Percentiles rank a stretch among this genome's conserved stretches.
phyloP scores from a whole-genome alignment of 2,797 vertebrate genomes.

The Myotis myotis region DNA sequence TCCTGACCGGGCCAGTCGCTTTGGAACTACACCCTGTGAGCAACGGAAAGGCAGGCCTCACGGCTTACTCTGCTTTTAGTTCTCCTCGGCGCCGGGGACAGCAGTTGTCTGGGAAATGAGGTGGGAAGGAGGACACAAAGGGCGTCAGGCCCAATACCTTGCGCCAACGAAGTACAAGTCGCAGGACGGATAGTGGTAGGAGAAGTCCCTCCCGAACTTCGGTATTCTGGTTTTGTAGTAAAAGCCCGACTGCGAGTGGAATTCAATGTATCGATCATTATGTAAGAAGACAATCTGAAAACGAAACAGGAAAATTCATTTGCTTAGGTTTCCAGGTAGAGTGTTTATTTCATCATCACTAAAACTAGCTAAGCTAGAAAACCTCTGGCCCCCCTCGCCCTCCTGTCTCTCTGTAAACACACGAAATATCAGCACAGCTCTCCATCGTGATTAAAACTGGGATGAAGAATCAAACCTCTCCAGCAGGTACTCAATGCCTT shows the following conservation, averaged over 20 bases:
- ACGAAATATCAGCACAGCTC: fast-evolving
- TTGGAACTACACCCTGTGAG: not conserved
- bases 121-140: not conserved
- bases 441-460: fast-evolving
- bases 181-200: constrained; percentile 96
- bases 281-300: constrained; percentile 94
- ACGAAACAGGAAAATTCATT: constrained; percentile 51
- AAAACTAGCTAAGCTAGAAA: not conserved
- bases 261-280: constrained; percentile 93
- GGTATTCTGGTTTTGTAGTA: constrained; percentile 98
- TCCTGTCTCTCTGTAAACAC: not conserved
- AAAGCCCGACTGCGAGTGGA: constrained; percentile 96
- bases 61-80: not conserved
- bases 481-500: not conserved
- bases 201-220: constrained; percentile 96
- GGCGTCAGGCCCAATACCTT: constrained; percentile 85
- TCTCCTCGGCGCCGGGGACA: not conserved
- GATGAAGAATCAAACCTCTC: not conserved
- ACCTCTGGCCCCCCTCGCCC: not conserved
- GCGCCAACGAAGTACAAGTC: constrained; percentile 96
- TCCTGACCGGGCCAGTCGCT: not conserved
- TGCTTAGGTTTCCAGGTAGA: not conserved
- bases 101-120: not conserved
- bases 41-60: not conserved
- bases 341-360: not conserved